Evolutionary conservation across 2,113 vertebrate species (phyloP).

Genomic region (Dissostichus mawsoni): DNA sequence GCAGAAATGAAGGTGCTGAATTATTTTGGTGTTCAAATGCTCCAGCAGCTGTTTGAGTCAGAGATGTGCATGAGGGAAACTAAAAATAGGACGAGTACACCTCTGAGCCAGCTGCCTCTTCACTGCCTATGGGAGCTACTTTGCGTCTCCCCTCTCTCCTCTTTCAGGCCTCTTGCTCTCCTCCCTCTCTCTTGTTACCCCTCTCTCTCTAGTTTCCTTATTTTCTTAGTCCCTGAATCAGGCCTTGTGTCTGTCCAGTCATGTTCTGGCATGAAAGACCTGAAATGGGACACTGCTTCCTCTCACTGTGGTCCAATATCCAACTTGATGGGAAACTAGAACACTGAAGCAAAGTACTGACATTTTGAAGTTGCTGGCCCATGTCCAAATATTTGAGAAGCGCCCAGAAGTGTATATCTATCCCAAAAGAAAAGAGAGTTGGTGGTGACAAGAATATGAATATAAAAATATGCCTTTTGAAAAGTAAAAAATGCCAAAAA

Average conservation of each 20-base stretch:
- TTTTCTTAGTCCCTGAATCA: conserved; percentile 58
- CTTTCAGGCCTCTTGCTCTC: conserved; percentile 35
- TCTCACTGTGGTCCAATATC: conserved; percentile 50
- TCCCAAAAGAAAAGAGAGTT: conserved; percentile 25
- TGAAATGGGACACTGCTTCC: conserved; percentile 58
- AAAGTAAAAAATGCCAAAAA: conserved; percentile 28
- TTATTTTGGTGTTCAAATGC: conserved; percentile 64
- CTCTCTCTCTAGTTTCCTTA: conserved; percentile 32
- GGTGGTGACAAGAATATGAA: conserved; percentile 7
- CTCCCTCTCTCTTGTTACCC: conserved; percentile 29
- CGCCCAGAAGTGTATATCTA: conserved; percentile 26
- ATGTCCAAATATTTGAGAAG: conserved; percentile 43
- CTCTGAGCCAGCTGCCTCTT: conserved; percentile 81
- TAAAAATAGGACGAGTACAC: conserved; percentile 82
- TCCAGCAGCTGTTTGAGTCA: conserved; percentile 79
- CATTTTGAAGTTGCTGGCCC: conserved; percentile 42
- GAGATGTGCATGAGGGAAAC: conserved; percentile 71
- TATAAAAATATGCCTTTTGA: conserved; percentile 21
- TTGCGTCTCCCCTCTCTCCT: conserved; percentile 45
- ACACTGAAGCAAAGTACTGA: conserved; percentile 36
- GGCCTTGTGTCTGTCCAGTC: conserved; percentile 46
- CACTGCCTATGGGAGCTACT: conserved; percentile 73
- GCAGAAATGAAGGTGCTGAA: conserved; percentile 19
- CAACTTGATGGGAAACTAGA: conserved; percentile 60
- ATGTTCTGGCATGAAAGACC: conserved; percentile 45